A percentile compares a stretch with the other conserved stretches of the same genome.
Evolutionary conservation across 2,888 invertebrate genomes (phyloP).

Genomic region (Cheilosia pagana): DNA sequence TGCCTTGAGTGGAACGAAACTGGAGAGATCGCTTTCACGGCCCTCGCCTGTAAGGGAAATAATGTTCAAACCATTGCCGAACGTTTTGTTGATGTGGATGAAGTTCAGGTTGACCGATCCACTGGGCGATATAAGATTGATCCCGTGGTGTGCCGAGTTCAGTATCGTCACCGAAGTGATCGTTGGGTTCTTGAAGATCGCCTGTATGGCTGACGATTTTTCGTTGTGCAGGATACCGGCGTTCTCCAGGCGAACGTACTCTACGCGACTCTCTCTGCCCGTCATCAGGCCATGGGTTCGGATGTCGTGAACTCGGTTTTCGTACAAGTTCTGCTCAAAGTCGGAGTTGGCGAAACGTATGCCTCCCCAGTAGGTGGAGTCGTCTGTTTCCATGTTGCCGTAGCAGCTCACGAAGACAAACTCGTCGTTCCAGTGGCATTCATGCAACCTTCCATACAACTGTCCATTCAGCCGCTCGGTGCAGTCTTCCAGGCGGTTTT

Average conservation of each 20-base stretch:
- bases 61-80: slow-evolving; percentile 95
- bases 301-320: slow-evolving; percentile 91
- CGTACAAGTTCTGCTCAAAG: slow-evolving; percentile 93
- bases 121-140: slow-evolving; percentile 95
- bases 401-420: slow-evolving; percentile 97
- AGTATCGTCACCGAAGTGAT: slow-evolving; percentile 92
- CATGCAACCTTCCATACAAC: slow-evolving; percentile 92
- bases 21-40: slow-evolving; percentile 92
- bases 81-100: slow-evolving; percentile 89
- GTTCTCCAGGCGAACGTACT: slow-evolving; percentile 92
- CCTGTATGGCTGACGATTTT: slow-evolving; percentile 95
- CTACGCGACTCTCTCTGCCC: slow-evolving; percentile 90
- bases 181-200: slow-evolving; percentile 93
- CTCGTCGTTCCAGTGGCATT: slow-evolving; percentile 94
- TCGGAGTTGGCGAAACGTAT: slow-evolving; percentile 95
- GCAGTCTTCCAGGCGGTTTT: slow-evolving; percentile 91
- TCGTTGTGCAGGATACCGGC: slow-evolving; percentile 98
- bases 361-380: slow-evolving; percentile 95
- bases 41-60: slow-evolving; percentile 97
- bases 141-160: slow-evolving; percentile 94
- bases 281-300: slow-evolving; percentile 89
- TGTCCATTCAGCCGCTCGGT: slow-evolving; percentile 95
- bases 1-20: slow-evolving; percentile 93
- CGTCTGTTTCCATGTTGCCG: slow-evolving; percentile 85
- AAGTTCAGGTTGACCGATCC: slow-evolving; percentile 91